Base-by-base conservation (phyloP, 2,797 vertebrate species). In the Huso huso region DNA sequence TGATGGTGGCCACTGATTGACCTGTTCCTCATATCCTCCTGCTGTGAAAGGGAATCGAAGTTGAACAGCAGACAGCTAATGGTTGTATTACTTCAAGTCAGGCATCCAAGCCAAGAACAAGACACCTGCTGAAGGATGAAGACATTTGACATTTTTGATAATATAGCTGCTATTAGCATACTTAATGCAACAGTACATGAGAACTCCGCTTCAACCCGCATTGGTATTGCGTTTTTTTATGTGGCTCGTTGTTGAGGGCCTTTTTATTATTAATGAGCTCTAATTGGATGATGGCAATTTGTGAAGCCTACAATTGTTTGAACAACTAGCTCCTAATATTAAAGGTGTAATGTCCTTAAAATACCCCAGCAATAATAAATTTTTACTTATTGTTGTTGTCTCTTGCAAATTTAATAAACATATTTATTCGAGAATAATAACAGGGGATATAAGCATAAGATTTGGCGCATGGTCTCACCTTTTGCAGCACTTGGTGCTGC, bases 1-100 rank as follows among this genome's bases (percentile, higher is more conserved):
- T 79, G 72, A 70, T 75, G 74, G 79, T 77, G 74, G 80, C 75
- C 71, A 75, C 69, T 66, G 70, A 73, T 76, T 78, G 79, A 81
- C 78, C 80, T 76, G 72, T 66, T 70, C 77, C 79, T 83, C 81
- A 81, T 79, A 73, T 81, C 73, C 75, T 73, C 75, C 79, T 77
- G 78, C 75, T 77, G 79, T 79, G 83, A 82, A 75, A 72, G 82
- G 74, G 64, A 78, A 73, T 74, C 69, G 74, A 79, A 76, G 70
- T 67, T 74, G 73, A 76, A 82, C 78, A 72, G 71, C 80, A 77
- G 72, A 70, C 76, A 74, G 68, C 70, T 61, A 73, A 79, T 78
- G 82, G 75, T 72, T 70, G 70, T 66, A 57, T 61, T 70, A 77
- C 73, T 71, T 71, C 67, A n/a, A 69, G 59, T 72, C 73, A 73